Evolutionary conservation across 2,888 invertebrate genomes (phyloP).

Genomic region (Spodoptera exigua): DNA sequence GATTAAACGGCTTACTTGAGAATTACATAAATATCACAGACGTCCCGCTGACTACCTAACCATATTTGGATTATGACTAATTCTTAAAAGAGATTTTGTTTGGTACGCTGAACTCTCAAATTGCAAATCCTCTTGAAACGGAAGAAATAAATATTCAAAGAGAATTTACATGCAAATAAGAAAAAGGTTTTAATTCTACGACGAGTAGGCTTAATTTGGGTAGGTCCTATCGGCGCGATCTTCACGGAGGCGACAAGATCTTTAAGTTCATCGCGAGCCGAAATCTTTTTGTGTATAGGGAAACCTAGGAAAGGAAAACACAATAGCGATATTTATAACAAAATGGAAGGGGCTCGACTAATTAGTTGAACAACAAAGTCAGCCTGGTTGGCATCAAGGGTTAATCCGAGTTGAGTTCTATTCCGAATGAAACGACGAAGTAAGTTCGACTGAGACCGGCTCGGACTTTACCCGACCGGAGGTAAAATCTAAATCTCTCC

Average conservation of each 20-base stretch:
- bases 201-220: constrained; percentile 54
- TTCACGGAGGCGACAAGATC: constrained; percentile 49
- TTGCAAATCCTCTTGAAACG: constrained; percentile 44
- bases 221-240: constrained; percentile 53
- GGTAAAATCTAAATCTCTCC: constrained; percentile 68
- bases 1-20: constrained; percentile 79
- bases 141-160: constrained; percentile 51
- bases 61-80: constrained; percentile 71
- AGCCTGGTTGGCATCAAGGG: constrained; percentile 63
- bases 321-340: constrained; percentile 45
- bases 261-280: constrained; percentile 39
- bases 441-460: constrained; percentile 51
- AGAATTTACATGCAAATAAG: constrained; percentile 46
- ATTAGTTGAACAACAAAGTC: constrained; percentile 67
- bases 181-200: constrained; percentile 55
- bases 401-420: constrained; percentile 67
- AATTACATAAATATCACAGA: constrained; percentile 77
- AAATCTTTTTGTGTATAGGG: constrained; percentile 38
- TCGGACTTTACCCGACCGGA: constrained; percentile 67
- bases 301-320: constrained; percentile 36
- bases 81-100: constrained; percentile 68
- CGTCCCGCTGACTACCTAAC: constrained; percentile 67
- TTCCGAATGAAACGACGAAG: constrained; percentile 62
- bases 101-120: constrained; percentile 57
- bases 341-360: constrained; percentile 45